Percentiles rank a stretch among this genome's conserved stretches.
phyloP scores from a whole-genome alignment of 1,140 invertebrate genomes.

The Varroa destructor region DNA sequence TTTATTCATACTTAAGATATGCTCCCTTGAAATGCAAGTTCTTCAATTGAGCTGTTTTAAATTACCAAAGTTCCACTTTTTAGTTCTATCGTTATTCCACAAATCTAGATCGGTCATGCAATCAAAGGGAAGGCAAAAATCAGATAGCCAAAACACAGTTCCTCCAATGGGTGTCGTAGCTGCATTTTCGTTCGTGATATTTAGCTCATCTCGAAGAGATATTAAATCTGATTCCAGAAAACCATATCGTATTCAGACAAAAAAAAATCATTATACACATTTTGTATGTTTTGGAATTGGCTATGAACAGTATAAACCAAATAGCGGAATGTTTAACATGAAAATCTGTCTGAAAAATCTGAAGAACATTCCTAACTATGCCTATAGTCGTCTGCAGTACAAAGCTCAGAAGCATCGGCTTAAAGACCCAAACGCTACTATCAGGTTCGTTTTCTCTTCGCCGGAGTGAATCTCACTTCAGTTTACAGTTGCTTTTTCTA shows the following conservation, averaged over 20 bases:
- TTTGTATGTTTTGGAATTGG: not conserved
- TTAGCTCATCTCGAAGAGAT: conserved; percentile 40
- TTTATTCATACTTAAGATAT: too few species aligned
- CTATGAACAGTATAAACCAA: not conserved
- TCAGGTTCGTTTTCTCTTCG: conserved; percentile 32
- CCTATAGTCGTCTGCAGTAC: conserved; percentile 36
- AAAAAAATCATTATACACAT: conserved; percentile 3
- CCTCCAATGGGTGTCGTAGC: conserved; percentile 40
- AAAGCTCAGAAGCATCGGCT: conserved; percentile 36
- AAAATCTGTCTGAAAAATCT: not conserved
- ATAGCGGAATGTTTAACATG: not conserved
- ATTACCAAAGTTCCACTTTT: too few species aligned
- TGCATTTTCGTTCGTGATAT: conserved; percentile 41
- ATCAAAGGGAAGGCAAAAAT: conserved; percentile 39
- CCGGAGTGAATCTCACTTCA: too few species aligned
- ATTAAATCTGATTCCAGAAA: conserved; percentile 40
- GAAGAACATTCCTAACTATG: not conserved
- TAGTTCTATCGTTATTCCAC: conserved; percentile 30
- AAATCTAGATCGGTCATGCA: conserved; percentile 30
- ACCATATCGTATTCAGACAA: conserved; percentile 37
- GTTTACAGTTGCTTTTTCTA: too few species aligned
- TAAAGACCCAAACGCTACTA: conserved; percentile 36
- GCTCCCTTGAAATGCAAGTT: too few species aligned
- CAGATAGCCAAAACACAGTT: conserved; percentile 40
- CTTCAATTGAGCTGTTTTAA: too few species aligned